Conservation (phyloP, 2,113 vertebrate species). For the Petroica traversi region DNA sequence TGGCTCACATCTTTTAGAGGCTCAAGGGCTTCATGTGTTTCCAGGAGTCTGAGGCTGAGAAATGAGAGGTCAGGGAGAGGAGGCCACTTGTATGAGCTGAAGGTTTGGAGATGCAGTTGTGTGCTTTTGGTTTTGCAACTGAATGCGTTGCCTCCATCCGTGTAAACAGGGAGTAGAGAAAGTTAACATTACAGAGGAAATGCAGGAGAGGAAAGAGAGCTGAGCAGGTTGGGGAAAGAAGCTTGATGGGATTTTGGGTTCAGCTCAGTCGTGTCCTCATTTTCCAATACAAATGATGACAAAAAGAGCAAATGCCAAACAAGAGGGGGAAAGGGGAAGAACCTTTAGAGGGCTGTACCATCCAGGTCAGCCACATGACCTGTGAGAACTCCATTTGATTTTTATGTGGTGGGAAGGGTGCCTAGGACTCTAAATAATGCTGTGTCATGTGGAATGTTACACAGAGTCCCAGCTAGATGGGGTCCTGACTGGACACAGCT, state of each 20-base stretch:
- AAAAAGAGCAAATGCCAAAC: neutral
- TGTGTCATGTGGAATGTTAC: neutral
- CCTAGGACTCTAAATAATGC: neutral
- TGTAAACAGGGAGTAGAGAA: constrained; percentile 1
- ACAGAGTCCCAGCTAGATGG: neutral
- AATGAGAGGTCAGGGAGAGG: neutral
- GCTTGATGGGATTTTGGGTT: neutral
- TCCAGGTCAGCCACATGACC: neutral
- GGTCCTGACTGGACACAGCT: neutral
- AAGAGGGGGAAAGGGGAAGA: neutral
- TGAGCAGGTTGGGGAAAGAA: neutral
- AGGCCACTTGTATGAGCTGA: rapidly evolving
- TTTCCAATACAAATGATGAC: neutral
- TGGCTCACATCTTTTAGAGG: neutral
- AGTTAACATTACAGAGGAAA: neutral
- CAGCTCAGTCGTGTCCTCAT: neutral
- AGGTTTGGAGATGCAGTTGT: neutral
- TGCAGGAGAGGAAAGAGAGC: neutral
- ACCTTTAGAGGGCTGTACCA: neutral
- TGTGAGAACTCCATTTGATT: neutral
- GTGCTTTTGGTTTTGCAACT: neutral
- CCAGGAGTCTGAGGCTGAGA: neutral
- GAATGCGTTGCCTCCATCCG: neutral
- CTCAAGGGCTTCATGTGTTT: neutral
- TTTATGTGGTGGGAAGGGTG: neutral